Conservation (phyloP, 2,113 vertebrate species). For the Globicephala melas region DNA sequence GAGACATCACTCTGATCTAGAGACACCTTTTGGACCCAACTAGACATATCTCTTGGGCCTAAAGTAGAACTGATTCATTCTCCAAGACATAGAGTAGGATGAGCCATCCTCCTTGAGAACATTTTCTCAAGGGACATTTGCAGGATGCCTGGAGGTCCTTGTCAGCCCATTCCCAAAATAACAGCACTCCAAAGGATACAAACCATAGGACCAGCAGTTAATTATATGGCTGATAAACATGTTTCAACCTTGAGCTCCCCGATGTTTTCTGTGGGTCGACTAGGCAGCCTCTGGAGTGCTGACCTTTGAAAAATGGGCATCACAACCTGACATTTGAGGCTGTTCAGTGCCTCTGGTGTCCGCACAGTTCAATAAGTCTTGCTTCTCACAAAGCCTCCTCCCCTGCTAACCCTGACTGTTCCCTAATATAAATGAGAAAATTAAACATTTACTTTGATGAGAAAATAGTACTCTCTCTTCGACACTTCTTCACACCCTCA, state of each 20-base stretch:
- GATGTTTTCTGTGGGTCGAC: slow-evolving; percentile 54
- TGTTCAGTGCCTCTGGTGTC: slow-evolving; percentile 60
- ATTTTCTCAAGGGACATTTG: background rate
- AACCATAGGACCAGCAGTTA: slow-evolving; percentile 36
- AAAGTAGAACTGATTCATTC: background rate
- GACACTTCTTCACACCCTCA: slow-evolving; percentile 47
- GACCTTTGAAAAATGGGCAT: slow-evolving; percentile 62
- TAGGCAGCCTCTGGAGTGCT: slow-evolving; percentile 68
- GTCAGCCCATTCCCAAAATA: background rate
- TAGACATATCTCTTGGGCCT: background rate
- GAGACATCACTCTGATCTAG: background rate
- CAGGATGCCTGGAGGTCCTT: background rate
- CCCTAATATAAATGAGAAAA: slow-evolving; percentile 76
- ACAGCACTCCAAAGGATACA: slow-evolving; percentile 42
- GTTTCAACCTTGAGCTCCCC: slow-evolving; percentile 47
- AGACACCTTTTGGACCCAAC: background rate
- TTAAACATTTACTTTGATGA: slow-evolving; percentile 77
- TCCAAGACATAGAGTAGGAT: background rate
- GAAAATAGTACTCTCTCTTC: slow-evolving; percentile 56
- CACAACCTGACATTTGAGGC: slow-evolving; percentile 58
- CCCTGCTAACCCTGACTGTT: slow-evolving; percentile 49
- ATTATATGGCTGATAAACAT: slow-evolving; percentile 61
- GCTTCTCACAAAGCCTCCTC: slow-evolving; percentile 49
- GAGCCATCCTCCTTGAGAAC: background rate
- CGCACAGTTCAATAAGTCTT: slow-evolving; percentile 64